These are phyloP conservation scores for Petrocephalus sullivani DNA, from an alignment of 2,797 vertebrate genomes.

Conservation along the genomic window DNA sequence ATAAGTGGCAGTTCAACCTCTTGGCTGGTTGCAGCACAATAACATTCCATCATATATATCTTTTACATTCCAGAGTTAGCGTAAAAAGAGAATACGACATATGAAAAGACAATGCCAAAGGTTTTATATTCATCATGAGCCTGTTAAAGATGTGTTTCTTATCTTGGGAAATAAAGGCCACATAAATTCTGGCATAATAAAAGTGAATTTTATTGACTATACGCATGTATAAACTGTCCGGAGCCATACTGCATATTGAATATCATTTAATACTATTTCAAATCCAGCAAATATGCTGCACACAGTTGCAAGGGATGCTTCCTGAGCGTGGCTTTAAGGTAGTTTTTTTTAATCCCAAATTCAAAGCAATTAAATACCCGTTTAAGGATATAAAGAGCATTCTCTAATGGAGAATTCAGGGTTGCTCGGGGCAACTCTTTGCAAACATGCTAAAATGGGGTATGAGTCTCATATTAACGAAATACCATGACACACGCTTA, in stretches of 20 bases:
- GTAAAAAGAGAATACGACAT: background rate
- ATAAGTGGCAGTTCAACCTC: background rate
- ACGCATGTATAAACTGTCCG: background rate
- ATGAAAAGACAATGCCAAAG: background rate
- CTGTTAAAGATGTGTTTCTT: background rate
- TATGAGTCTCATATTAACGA: constrained; percentile 65
- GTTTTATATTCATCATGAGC: background rate
- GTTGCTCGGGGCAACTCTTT: constrained; percentile 64
- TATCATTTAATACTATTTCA: background rate
- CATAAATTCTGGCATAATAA: background rate
- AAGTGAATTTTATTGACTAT: background rate
- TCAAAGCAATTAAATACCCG: constrained; percentile 73
- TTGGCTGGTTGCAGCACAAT: background rate
- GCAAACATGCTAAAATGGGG: constrained; percentile 46
- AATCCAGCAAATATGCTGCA: constrained; percentile 3
- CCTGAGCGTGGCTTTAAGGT: constrained; percentile 1
- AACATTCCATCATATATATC: background rate
- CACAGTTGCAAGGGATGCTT: background rate
- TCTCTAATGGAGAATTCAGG: constrained; percentile 48
- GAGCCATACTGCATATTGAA: background rate
- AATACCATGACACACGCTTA: constrained; percentile 72
- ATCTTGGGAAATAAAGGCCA: background rate
- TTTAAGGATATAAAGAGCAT: constrained; percentile 69
- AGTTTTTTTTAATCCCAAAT: constrained; percentile 39
- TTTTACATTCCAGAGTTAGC: background rate